Conservation (phyloP, 2,797 vertebrate genomes). For the Xenentodon cancila region DNA sequence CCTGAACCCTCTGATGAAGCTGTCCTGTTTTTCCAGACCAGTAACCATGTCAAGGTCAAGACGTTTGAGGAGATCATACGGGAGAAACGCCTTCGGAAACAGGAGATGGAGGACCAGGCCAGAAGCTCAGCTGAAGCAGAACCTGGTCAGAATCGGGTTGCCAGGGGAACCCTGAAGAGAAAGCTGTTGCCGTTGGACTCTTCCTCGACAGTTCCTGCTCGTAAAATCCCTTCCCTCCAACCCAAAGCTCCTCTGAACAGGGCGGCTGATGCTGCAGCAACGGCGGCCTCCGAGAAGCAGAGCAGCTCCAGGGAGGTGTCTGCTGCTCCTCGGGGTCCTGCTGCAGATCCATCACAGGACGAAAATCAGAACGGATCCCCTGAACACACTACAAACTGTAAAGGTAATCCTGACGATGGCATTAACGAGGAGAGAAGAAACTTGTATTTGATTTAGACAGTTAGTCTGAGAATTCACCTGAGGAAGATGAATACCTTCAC, state of each 20-base stretch:
- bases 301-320: slow-evolving; percentile 25
- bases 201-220: slow-evolving; percentile 19
- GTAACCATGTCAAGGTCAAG: slow-evolving; percentile 80
- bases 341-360: slow-evolving; percentile 40
- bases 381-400: slow-evolving; percentile 54
- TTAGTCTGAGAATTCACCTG: no score
- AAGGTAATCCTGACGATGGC: slow-evolving; percentile 63
- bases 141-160: slow-evolving; percentile 24
- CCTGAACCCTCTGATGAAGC: background rate
- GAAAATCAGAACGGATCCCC: slow-evolving; percentile 55
- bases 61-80: slow-evolving; percentile 88
- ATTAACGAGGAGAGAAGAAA: background rate
- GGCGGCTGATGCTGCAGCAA: background rate
- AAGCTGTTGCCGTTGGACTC: slow-evolving; percentile 14
- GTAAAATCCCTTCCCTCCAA: slow-evolving; percentile 52
- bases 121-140: slow-evolving; percentile 23
- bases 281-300: slow-evolving; percentile 14
- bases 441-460: no score
- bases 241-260: slow-evolving; percentile 28
- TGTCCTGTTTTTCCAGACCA: slow-evolving; percentile 36
- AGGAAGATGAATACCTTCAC: no score
- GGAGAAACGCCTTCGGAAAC: slow-evolving; percentile 87
- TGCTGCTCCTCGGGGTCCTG: background rate
- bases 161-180: slow-evolving; percentile 34
- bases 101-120: slow-evolving; percentile 69